These are phyloP conservation scores for Diglossa cyanea DNA, from an alignment of 2,797 vertebrate genomes.

Conservation along the genomic window DNA sequence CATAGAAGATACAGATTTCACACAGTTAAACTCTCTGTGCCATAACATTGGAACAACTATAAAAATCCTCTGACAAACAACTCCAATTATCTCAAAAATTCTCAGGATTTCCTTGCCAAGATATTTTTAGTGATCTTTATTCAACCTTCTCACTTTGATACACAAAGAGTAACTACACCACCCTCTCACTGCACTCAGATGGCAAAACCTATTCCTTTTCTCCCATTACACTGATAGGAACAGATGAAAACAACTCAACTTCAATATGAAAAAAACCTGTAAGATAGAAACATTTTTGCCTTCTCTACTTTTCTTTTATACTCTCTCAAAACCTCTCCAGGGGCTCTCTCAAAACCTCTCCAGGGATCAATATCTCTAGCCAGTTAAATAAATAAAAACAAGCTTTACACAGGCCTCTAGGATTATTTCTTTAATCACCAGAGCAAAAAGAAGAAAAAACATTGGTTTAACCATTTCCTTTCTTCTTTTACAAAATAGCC, in stretches of 20 bases:
- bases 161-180: neutral
- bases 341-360: neutral
- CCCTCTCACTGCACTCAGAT: neutral
- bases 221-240: neutral
- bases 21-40: neutral
- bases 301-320: neutral
- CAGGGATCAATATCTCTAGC: neutral
- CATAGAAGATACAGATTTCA: neutral
- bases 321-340: neutral
- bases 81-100: neutral
- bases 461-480: neutral
- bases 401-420: neutral
- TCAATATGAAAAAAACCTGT: neutral
- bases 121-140: neutral
- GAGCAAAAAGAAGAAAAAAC: neutral
- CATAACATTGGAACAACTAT: neutral
- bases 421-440: neutral
- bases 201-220: neutral
- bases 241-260: neutral
- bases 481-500: neutral
- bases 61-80: neutral
- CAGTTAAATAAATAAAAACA: neutral
- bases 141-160: neutral
- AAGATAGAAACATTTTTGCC: neutral
- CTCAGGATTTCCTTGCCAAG: neutral